Percentiles rank a stretch among this genome's conserved stretches.
These are phyloP conservation scores for Macquaria ambigua DNA, from an alignment of 2,113 vertebrate species.

Conservation along the genomic window DNA sequence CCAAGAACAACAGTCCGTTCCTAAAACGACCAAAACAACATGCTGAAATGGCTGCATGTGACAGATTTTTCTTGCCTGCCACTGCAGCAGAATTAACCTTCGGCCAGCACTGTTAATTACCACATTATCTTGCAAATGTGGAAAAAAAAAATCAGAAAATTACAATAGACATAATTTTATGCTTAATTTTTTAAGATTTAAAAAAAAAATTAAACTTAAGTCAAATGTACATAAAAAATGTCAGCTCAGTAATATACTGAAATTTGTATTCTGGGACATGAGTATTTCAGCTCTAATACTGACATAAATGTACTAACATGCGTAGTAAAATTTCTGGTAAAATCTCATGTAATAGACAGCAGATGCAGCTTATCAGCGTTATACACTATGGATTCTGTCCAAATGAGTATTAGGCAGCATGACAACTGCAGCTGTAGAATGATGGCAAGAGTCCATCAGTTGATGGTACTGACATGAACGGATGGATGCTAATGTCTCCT, in stretches of 20 bases:
- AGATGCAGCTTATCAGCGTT: constrained; percentile 26
- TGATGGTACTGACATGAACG: background rate
- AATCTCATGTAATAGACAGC: constrained; percentile 17
- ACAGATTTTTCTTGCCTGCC: background rate
- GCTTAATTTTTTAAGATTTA: too few relatives aligned
- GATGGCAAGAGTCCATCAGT: constrained; percentile 28
- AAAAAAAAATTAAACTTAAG: too few relatives aligned
- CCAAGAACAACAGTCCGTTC: background rate
- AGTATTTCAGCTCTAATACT: background rate
- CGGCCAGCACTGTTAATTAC: background rate
- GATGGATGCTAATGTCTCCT: constrained; percentile 3
- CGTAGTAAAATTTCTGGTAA: background rate
- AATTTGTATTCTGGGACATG: background rate
- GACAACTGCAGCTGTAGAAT: constrained; percentile 46
- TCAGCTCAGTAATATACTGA: too few relatives aligned
- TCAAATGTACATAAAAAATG: too few relatives aligned
- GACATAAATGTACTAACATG: background rate
- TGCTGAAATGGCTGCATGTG: background rate
- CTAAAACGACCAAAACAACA: background rate
- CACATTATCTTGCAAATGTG: background rate
- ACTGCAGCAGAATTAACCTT: background rate
- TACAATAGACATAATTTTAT: background rate
- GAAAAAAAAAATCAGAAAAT: background rate
- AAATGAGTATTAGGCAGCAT: constrained; percentile 27
- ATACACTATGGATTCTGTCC: constrained; percentile 27